A percentile compares a stretch with the other conserved stretches of the same genome.
phyloP scores from a whole-genome alignment of 2,797 vertebrate genomes.

The Sebastes wilsoni region DNA sequence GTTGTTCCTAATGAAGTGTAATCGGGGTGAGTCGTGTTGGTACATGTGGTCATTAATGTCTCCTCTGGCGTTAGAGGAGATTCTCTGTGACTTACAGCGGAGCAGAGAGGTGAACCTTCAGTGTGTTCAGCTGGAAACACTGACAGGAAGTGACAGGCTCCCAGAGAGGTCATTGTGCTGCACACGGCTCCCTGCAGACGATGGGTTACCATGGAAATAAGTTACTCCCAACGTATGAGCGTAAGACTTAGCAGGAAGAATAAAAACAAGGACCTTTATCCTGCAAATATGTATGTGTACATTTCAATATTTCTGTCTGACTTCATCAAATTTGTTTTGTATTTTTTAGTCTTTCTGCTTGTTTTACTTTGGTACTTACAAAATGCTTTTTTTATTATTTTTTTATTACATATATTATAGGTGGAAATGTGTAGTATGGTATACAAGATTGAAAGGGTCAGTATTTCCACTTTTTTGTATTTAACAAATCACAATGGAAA shows the following conservation, averaged over 20 bases:
- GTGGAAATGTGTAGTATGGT: too few relatives aligned
- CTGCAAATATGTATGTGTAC: too few relatives aligned
- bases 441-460: too few relatives aligned
- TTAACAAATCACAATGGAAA: too few relatives aligned
- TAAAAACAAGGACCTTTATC: background rate
- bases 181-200: conserved; percentile 52
- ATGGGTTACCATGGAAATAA: conserved; percentile 70
- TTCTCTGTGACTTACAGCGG: too few relatives aligned
- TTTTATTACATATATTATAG: too few relatives aligned
- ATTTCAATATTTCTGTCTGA: background rate
- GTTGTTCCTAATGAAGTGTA: too few relatives aligned
- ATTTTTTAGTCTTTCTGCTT: background rate
- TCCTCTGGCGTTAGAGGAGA: background rate
- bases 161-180: conserved; percentile 66
- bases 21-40: too few relatives aligned
- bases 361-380: background rate
- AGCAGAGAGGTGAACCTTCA: conserved; percentile 51
- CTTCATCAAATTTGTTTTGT: background rate
- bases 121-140: conserved; percentile 52
- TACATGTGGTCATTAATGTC: background rate
- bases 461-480: too few relatives aligned
- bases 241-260: conserved; percentile 3
- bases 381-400: too few relatives aligned
- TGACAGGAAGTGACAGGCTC: conserved; percentile 69
- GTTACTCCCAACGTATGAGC: conserved; percentile 27